Base-by-base conservation (phyloP, 2,113 vertebrate genomes). In the Hippocampus zosterae region DNA sequence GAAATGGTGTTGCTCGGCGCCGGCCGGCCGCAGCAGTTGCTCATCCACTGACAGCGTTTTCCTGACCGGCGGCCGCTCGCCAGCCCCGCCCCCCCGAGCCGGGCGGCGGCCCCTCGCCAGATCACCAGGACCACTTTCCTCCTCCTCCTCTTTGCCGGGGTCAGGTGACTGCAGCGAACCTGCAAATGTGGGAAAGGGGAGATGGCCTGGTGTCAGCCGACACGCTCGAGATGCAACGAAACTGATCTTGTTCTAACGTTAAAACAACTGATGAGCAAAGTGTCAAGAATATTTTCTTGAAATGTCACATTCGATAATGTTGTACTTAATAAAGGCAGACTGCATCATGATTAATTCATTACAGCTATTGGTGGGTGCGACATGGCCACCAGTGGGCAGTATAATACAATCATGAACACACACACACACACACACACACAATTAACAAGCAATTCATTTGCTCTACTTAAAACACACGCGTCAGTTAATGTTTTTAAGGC, bases 161-260 rank as follows among this genome's bases (percentile, higher is more conserved):
- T 92, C 88, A 19, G 62, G 79, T 88, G 92, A 92, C 88, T 92
- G 82, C 79, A 88, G 84, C 72, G 90, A 91, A 89, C 90, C 94
- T 95, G 93, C 76, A 81, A 60, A 72, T 88, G 88, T 5, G 33
- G 73, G 94, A 94, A 94, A 95, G 91, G 89, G 87, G 89, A 95
- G 90, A 94, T 79, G 84, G 86, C 74, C 82, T 70, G 70, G 23
- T 87, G 94, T 91, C 89, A 96, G 91, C 83, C 83, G 88, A 96
- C 92, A 94, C 83, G 21, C 21, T 21, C 5, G 13, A 18, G 16
- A 52, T 52, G 50, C 88, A 69, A 56, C 4, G n/a, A 56, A 56
- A 25, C n/a, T 1, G 1, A 25, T 33, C 57, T 3, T 18, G 25
- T 29, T 59, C 53, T 56, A 2, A 27, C 56, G 27, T 57, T 2